Evolutionary conservation across 1,140 invertebrate species (phyloP).

Genomic region (Trialeurodes vaporariorum): DNA sequence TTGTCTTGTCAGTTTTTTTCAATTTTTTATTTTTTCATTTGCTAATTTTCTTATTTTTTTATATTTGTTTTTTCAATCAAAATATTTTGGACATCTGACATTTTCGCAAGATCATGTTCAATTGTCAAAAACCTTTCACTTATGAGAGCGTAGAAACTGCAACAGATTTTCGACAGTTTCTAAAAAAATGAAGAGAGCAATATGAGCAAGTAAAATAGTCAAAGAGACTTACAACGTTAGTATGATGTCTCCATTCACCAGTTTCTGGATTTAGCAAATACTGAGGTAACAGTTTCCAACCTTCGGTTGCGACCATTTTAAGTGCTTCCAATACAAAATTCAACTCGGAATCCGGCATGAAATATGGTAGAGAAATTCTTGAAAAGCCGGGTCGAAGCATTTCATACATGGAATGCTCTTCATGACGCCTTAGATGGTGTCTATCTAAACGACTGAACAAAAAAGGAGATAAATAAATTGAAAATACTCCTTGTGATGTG

Average conservation of each 20-base stretch:
- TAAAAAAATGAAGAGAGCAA: too few species aligned
- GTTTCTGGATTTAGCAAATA: slow-evolving; percentile 76
- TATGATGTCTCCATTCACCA: slow-evolving; percentile 78
- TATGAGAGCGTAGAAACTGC: too few species aligned
- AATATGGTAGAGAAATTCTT: slow-evolving; percentile 73
- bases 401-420: slow-evolving; percentile 53
- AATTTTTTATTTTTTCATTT: too few species aligned
- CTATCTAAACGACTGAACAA: slow-evolving; percentile 42
- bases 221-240: slow-evolving; percentile 43
- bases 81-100: too few species aligned
- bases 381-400: slow-evolving; percentile 76
- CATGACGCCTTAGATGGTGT: slow-evolving; percentile 42
- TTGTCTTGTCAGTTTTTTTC: too few species aligned
- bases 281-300: slow-evolving; percentile 79
- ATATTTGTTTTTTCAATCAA: too few species aligned
- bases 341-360: slow-evolving; percentile 64
- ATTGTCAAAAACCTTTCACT: too few species aligned
- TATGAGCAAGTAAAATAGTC: too few species aligned
- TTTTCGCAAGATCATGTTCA: too few species aligned
- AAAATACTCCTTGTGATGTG: too few species aligned
- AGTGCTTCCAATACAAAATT: slow-evolving; percentile 74
- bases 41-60: too few species aligned
- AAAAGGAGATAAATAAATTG: slow-evolving; percentile 15
- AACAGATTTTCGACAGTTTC: too few species aligned
- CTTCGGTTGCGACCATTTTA: slow-evolving; percentile 75